These are phyloP conservation scores for Struthio camelus DNA, from an alignment of 2,113 vertebrate genomes.

Conservation along the genomic window DNA sequence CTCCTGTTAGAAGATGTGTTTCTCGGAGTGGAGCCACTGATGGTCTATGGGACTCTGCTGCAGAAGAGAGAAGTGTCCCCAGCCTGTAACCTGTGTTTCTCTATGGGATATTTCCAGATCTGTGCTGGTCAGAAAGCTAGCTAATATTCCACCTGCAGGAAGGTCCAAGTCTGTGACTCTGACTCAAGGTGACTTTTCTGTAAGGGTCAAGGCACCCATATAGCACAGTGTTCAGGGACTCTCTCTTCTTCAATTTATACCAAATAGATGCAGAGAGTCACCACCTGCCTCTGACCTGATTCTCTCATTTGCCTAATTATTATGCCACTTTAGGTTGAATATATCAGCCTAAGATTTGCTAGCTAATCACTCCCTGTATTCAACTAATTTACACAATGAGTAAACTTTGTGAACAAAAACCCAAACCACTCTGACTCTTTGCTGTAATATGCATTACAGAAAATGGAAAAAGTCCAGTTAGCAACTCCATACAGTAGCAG, in stretches of 20 bases:
- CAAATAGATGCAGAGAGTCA: not conserved
- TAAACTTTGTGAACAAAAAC: not conserved
- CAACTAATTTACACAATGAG: not conserved
- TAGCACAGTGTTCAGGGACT: not conserved
- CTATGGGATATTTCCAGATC: not conserved
- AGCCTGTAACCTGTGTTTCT: not conserved
- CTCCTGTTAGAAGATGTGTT: not conserved
- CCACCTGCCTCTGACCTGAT: not conserved
- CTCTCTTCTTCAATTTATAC: not conserved
- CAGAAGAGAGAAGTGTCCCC: not conserved
- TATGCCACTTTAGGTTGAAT: not conserved
- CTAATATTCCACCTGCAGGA: not conserved
- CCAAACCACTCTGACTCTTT: not conserved
- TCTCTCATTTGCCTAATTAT: not conserved
- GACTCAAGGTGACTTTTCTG: not conserved
- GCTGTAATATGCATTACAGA: not conserved
- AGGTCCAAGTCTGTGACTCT: not conserved
- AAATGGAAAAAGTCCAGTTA: not conserved
- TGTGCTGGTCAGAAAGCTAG: not conserved
- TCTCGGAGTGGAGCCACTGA: not conserved
- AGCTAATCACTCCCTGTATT: not conserved
- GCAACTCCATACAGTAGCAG: not conserved
- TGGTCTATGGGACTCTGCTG: not conserved
- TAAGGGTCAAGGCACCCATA: not conserved
- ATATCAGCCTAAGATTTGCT: not conserved